phyloP scores from a whole-genome alignment of 2,113 vertebrate genomes.

The Antennarius striatus region DNA sequence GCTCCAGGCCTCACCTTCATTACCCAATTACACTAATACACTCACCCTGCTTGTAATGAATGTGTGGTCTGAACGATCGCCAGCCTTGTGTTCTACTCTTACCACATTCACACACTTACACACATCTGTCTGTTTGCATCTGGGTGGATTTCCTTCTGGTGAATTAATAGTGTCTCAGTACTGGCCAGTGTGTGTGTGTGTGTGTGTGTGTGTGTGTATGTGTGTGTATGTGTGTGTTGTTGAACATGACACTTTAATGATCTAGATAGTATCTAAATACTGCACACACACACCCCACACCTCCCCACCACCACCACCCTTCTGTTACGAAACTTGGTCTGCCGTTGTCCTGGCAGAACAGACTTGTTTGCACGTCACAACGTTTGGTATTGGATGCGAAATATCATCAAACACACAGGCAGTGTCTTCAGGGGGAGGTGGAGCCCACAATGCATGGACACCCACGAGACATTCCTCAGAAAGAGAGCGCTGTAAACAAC shows the following conservation, averaged over 20 bases:
- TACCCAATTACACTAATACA: constrained; percentile 66
- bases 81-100: constrained; percentile 44
- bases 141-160: constrained; percentile 50
- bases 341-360: constrained; percentile 41
- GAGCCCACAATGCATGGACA: constrained; percentile 45
- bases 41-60: constrained; percentile 57
- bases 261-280: constrained; percentile 60
- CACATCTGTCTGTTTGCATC: constrained; percentile 34
- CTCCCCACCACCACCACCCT: constrained; percentile 9
- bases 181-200: constrained; percentile 13
- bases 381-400: constrained; percentile 49
- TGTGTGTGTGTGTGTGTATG: constrained; percentile 56
- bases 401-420: constrained; percentile 37
- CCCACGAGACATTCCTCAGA: constrained; percentile 66
- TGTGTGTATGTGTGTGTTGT: constrained; percentile 51
- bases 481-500: constrained; percentile 51
- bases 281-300: constrained; percentile 46
- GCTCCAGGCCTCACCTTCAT: constrained; percentile 57
- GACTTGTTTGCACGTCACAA: constrained; percentile 57
- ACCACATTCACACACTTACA: constrained; percentile 14
- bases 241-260: constrained; percentile 75
- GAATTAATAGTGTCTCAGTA: constrained; percentile 55
- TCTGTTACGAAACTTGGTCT: constrained; percentile 56
- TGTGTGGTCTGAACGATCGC: constrained; percentile 69
- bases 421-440: constrained; percentile 43